phyloP scores from a whole-genome alignment of 2,797 vertebrate species.

The Melanotaenia pygmaea region DNA sequence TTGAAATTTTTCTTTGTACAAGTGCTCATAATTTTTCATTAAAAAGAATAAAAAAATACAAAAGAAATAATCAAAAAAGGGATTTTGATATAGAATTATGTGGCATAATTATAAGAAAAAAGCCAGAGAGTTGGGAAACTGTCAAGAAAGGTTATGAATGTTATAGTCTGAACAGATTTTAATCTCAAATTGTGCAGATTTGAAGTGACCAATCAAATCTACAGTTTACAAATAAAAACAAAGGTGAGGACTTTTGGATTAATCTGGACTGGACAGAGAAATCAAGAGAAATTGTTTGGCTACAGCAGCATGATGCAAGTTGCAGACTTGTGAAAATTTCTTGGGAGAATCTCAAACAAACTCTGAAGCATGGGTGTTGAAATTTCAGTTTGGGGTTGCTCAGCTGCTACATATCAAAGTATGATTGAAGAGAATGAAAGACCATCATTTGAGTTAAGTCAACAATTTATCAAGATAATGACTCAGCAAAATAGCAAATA shows the following conservation, averaged over 20 bases:
- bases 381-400: background rate
- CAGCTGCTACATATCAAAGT: background rate
- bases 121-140: background rate
- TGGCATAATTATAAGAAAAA: background rate
- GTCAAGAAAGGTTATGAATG: background rate
- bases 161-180: background rate
- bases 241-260: background rate
- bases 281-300: background rate
- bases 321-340: background rate
- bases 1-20: background rate
- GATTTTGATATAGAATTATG: background rate
- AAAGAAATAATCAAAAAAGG: too few relatives aligned
- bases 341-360: background rate
- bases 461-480: background rate
- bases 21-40: background rate
- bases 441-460: background rate
- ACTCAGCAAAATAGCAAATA: background rate
- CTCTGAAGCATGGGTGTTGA: background rate
- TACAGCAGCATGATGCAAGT: background rate
- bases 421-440: background rate
- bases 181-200: background rate
- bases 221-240: background rate
- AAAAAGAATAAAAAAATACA: background rate
- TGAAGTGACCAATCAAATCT: background rate
- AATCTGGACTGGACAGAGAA: background rate